Base-by-base conservation (phyloP, 1,140 invertebrate species). In the Drosophila setifemur region DNA sequence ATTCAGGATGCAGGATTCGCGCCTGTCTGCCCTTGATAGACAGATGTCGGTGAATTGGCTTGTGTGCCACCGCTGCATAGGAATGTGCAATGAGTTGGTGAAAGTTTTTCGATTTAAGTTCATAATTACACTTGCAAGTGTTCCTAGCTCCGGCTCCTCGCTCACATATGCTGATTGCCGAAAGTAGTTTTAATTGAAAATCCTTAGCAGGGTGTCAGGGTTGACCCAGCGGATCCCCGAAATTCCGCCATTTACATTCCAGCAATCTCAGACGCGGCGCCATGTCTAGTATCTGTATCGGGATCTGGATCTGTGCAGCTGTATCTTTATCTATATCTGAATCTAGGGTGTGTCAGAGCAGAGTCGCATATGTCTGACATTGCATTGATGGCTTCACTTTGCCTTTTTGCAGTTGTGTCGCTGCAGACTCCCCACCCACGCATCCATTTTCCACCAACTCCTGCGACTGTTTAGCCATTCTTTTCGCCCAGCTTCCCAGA, bases 101-200 rank as follows among this genome's bases (percentile, higher is more conserved):
- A 85, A 85, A 86, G 45, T 85, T 85, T 85, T 85, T 85, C 79
- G 79, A 85, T 85, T 85, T 64, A 85, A 85, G 81, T 85, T 85
- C 79, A 85, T 85, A 85, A 85, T 85, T 85, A 85, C 81, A 86
- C 66, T 83, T 85, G 79, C 79, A 74, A 85, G 52, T 47, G 68
- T 42, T 47, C 33, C 33, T 8, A 11, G 4, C 42, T 42, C 26
- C 23, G 61, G 49, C 54, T 61, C 44, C 14, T 37, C 54, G n/a
- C 48, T 68, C 55, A 60, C 66, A 72, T 70, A 85, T 81, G 60
- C 58, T 76, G 81, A 81, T 81, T 79, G 72, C 60, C 72, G n/a
- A 52, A 86, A 86, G 75, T 86, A 73, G 67, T 86, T 86, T 85
- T 85, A 85, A 85, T 86, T 79, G 75, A 76, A 85, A 86, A 86